Base-by-base conservation (phyloP, 2,888 invertebrate genomes). In the Hirtodrosophila confusa region DNA sequence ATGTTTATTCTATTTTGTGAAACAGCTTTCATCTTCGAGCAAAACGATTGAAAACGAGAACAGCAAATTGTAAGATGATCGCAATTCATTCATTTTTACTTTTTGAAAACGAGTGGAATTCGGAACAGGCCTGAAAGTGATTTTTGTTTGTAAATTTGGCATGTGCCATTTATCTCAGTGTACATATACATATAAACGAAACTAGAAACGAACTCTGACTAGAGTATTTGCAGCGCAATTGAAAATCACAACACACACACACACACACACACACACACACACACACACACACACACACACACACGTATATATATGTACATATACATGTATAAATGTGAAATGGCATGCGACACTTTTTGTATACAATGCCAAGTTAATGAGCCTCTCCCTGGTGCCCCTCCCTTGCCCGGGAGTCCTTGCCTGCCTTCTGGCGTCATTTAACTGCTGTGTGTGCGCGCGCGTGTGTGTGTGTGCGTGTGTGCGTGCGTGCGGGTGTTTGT, bases 341-440 rank as follows among this genome's bases (percentile, higher is more conserved):
- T 48, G 61, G 37, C 47, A 47, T 56, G 66, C 61, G 67, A 65
- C 71, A 71, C 72, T 66, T 72, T 72, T 54, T 57, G 53, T 55
- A 44, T 73, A 74, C 75, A 74, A 74, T 75, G 57, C 71, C 65
- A 66, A 75, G 83, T 83, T 80, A 80, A 80, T 80, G 86, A 80
- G 80, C 83, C 65, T 78, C 60, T 11, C 9, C 35, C 9, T 51
- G 12, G 24, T 10, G 11, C 36, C 35, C 41, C n/a, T 23, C 29
- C 7, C 35, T 2, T 51, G 33, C 33, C 23, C 45, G 24, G 10
- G 45, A 64, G 36, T 53, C 45, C 29, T 49, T 69, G 51, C 39
- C 56, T 60, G 55, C 41, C 67, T 68, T 57, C 54, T 73, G 50
- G 74, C 72, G 33, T 68, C 74, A 62, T 62, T 56, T 45, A 43